Evolutionary conservation across 2,113 vertebrate genomes (phyloP).

Genomic region (Oncorhynchus mykiss): DNA sequence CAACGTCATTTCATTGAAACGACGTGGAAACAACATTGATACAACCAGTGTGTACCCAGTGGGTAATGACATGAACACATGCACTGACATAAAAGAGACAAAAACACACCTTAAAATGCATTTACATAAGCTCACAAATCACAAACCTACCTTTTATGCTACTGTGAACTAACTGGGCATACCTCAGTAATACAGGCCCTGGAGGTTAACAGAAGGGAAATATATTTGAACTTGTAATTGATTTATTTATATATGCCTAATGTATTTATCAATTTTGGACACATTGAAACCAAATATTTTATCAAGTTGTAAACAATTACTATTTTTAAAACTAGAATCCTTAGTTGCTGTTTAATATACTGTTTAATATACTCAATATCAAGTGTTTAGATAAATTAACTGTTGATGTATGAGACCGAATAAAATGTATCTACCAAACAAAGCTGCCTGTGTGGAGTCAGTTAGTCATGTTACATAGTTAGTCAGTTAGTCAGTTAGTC

Average conservation of each 20-base stretch:
- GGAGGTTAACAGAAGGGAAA: not conserved
- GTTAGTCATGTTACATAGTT: not conserved
- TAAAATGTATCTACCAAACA: not conserved
- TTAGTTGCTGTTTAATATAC: no score
- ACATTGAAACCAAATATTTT: not conserved
- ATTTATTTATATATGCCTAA: no score
- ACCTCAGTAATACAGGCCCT: not conserved
- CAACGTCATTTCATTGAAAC: no score
- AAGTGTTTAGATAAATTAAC: no score
- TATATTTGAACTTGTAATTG: not conserved
- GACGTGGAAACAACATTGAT: no score
- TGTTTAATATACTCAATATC: no score
- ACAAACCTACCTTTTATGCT: not conserved
- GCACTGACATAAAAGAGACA: conserved; percentile 7
- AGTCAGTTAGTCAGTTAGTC: no score
- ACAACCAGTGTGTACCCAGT: no score
- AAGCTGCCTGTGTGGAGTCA: not conserved
- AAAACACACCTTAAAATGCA: not conserved
- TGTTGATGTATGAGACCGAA: no score
- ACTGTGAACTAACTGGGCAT: not conserved
- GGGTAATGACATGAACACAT: conserved; percentile 22
- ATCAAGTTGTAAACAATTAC: no score
- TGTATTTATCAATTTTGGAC: not conserved
- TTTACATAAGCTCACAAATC: not conserved
- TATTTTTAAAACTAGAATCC: no score